phyloP scores from a whole-genome alignment of 1,140 invertebrate genomes.

The Dendrolimus punctatus region DNA sequence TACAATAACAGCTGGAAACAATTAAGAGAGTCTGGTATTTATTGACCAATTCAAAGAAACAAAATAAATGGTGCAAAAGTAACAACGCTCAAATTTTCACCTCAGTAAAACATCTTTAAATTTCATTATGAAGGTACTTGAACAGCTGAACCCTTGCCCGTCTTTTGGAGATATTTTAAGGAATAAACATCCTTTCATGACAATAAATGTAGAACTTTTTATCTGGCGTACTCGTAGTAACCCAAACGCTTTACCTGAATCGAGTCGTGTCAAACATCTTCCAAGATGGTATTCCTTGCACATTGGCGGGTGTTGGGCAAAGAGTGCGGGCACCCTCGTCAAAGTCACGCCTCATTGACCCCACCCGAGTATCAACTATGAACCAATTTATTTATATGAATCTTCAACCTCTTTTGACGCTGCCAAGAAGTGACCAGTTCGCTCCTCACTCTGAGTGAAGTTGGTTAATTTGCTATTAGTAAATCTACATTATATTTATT shows the following conservation, averaged over 20 bases:
- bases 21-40: no score
- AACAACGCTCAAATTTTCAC: no score
- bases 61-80: no score
- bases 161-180: no score
- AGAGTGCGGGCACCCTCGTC: slow-evolving; percentile 49
- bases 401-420: slow-evolving; percentile 49
- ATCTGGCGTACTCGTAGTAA: slow-evolving; percentile 2
- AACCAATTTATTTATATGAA: slow-evolving; percentile 69
- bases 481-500: no score
- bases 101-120: no score
- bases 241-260: slow-evolving; percentile 39
- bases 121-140: no score
- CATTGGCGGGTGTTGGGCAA: slow-evolving; percentile 47
- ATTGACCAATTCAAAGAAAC: no score
- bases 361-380: slow-evolving; percentile 55
- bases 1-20: no score
- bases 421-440: slow-evolving; percentile 45
- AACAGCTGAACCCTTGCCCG: no score
- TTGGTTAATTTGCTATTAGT: no score
- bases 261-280: slow-evolving; percentile 57
- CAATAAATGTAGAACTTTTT: slow-evolving; percentile 2
- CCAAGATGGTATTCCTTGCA: slow-evolving; percentile 49
- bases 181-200: slow-evolving; percentile 1
- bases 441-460: no score
- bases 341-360: slow-evolving; percentile 67